These are phyloP conservation scores for Drosophila pseudoobscura DNA, from an alignment of 1,140 invertebrate species.

Conservation along the genomic window DNA sequence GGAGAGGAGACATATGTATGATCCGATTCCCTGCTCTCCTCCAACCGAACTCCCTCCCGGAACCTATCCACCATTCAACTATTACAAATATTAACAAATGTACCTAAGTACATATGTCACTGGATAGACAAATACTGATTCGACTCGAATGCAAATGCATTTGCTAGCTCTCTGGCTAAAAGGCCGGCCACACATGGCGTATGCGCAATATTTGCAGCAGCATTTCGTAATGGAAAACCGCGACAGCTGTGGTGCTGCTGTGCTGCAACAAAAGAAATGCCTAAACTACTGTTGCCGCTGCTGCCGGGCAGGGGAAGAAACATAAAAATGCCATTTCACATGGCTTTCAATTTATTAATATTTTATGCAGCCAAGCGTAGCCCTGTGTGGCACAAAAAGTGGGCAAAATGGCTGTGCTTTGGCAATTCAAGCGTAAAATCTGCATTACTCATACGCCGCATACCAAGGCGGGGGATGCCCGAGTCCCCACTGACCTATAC, in stretches of 20 bases:
- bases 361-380: conserved; percentile 43
- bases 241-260: conserved; percentile 62
- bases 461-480: neutral
- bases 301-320: conserved; percentile 39
- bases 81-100: too few relatives aligned
- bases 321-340: conserved; percentile 69
- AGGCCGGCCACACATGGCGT: conserved; percentile 60
- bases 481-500: conserved; percentile 53
- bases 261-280: conserved; percentile 51
- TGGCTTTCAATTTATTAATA: conserved; percentile 78
- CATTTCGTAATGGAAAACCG: conserved; percentile 43
- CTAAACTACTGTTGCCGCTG: conserved; percentile 52
- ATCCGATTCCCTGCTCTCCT: too few relatives aligned
- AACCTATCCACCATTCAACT: too few relatives aligned
- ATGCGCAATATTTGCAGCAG: conserved; percentile 70
- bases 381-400: conserved; percentile 4
- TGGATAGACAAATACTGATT: too few relatives aligned
- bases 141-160: conserved; percentile 14
- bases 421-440: conserved; percentile 78
- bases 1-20: too few relatives aligned
- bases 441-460: conserved; percentile 78
- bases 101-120: too few relatives aligned
- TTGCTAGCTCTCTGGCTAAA: conserved; percentile 34
- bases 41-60: too few relatives aligned
- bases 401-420: conserved; percentile 59